These are phyloP conservation scores for Acipenser transmontanus DNA, from an alignment of 2,797 vertebrate genomes.

Conservation along the genomic window DNA sequence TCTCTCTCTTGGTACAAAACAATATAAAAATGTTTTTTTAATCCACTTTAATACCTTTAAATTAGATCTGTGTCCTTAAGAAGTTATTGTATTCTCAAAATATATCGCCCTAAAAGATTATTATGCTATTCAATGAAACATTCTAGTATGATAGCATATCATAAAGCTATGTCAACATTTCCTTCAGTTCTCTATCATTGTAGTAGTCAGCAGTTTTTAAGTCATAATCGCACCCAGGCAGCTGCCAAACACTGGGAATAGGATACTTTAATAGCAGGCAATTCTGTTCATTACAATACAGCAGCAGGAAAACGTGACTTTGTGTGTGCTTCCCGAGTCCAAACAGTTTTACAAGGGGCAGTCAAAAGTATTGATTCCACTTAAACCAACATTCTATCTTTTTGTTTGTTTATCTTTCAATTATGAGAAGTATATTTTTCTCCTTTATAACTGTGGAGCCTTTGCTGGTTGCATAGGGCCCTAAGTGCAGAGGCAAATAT, in stretches of 20 bases:
- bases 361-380: slow-evolving; percentile 3
- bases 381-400: not conserved
- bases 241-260: slow-evolving; percentile 3
- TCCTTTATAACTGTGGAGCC: no score
- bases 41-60: no score
- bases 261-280: slow-evolving; percentile 7
- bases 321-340: slow-evolving; percentile 14
- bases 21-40: no score
- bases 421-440: no score
- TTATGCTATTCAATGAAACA: not conserved
- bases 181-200: slow-evolving; percentile 1
- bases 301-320: not conserved
- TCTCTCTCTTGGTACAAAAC: no score
- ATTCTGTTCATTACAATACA: slow-evolving; percentile 17
- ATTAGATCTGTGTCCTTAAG: no score
- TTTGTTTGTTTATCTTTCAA: no score
- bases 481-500: no score
- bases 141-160: not conserved
- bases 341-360: slow-evolving; percentile 20
- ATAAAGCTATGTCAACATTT: not conserved
- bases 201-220: slow-evolving; percentile 12
- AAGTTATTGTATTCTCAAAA: no score
- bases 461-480: no score
- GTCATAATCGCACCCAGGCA: slow-evolving; percentile 3
- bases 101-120: not conserved